Base-by-base conservation (phyloP, 2,113 vertebrate genomes). In the Neotragus moschatus region DNA sequence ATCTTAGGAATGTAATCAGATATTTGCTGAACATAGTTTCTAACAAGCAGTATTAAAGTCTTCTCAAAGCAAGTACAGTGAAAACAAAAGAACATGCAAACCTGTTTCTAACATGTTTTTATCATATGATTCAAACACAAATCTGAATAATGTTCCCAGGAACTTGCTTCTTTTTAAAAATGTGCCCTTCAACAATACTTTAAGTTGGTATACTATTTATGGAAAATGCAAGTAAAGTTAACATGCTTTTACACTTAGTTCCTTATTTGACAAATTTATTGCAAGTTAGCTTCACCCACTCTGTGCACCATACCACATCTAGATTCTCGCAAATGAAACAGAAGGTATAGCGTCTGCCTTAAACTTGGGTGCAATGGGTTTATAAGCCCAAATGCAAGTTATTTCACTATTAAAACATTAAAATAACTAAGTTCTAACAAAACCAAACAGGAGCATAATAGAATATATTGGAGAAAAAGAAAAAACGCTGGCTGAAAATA, bases 161-260 rank as follows among this genome's bases (percentile, higher is more conserved):
- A 97, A 97, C 77, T 91, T 85, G 66, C 19, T 75, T 86, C 58
- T 91, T 92, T 33, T 15, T 49, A 84, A 86, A 94, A 97, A 85
- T 39, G 45, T 36, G 6, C 21, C 91, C 81, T 95, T 96, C 28
- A 77, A 92, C 45, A 92, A 23, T 80, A 97, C 86, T 97, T 95
- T 60, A 53, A 47, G 82, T 51, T 21, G 79, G 21, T 61, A 49
- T 93, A 47, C 36, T 90, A 51, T 84, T 92, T 87, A 63, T 23
- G 95, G 63, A 95, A 97, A 96, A 95, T 96, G 63, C 91, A 96
- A 98, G 66, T 75, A 70, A 95, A 96, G 36, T 56, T 90, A 85
- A 88, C 39, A 73, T 58, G 79, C 55, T 92, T 84, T 86, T 63
- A 92, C 4, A 28, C 12, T 33, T 63, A 79, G 66, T 95, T 96